Evolutionary conservation across 2,888 invertebrate species (phyloP).

Genomic region (Monochamus alternatus): DNA sequence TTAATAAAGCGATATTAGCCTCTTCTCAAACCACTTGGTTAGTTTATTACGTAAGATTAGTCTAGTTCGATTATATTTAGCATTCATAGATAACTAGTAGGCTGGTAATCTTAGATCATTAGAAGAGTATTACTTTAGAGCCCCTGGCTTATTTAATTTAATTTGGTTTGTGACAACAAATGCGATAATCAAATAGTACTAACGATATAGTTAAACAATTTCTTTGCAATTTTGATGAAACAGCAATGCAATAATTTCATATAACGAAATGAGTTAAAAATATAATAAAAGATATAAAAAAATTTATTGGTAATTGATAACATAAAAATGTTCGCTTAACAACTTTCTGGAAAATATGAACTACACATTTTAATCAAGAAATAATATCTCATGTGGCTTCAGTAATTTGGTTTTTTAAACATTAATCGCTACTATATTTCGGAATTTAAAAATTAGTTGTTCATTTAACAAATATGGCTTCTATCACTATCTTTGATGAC

Average conservation of each 20-base stretch:
- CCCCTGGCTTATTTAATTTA: slow-evolving; percentile 25
- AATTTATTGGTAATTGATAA: neutral
- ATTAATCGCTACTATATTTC: too few species aligned
- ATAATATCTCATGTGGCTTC: too few species aligned
- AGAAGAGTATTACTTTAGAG: slow-evolving; percentile 12
- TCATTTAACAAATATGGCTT: too few species aligned
- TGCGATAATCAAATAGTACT: neutral
- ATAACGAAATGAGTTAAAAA: neutral
- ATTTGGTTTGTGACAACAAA: neutral
- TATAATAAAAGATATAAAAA: neutral
- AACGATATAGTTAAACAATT: neutral
- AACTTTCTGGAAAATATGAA: slow-evolving; percentile 14
- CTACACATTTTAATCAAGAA: neutral
- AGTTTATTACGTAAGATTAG: neutral
- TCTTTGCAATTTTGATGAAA: too few species aligned
- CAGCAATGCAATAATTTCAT: too few species aligned
- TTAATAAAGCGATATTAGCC: neutral
- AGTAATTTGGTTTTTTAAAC: too few species aligned
- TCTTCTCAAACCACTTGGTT: neutral
- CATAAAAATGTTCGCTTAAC: neutral
- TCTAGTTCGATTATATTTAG: slow-evolving; percentile 2
- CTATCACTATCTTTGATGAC: too few species aligned
- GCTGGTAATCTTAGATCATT: slow-evolving; percentile 3
- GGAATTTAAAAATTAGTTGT: too few species aligned
- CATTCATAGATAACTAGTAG: slow-evolving; percentile 5